phyloP scores from a whole-genome alignment of 2,113 vertebrate genomes.

The Aythya baeri region DNA sequence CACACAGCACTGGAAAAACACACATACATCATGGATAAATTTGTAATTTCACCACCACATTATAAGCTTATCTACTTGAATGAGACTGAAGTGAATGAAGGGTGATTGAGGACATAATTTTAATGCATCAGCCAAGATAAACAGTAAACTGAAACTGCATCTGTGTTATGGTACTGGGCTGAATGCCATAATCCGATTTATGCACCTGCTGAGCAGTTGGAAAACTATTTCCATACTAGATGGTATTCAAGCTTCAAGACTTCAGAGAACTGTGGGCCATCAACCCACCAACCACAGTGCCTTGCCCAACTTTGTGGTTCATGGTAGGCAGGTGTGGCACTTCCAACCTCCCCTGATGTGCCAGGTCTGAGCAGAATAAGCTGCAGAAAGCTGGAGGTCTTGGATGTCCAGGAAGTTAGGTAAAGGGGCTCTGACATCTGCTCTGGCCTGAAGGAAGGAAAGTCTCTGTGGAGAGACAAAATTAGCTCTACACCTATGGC shows the following conservation, averaged over 20 bases:
- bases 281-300: not conserved
- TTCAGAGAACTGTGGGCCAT: not conserved
- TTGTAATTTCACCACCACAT: not conserved
- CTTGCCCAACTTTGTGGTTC: not conserved
- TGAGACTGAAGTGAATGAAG: conserved; percentile 23
- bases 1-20: not conserved
- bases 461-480: not conserved
- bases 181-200: not conserved
- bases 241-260: not conserved
- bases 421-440: not conserved
- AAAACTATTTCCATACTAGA: not conserved
- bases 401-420: not conserved
- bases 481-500: not conserved
- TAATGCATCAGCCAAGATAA: conserved; percentile 27
- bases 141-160: not conserved
- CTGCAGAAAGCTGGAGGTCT: accelerated
- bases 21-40: not conserved
- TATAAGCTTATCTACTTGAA: conserved; percentile 30
- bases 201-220: not conserved
- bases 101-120: conserved; percentile 34
- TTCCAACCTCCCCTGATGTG: accelerated
- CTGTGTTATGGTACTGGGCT: conserved; percentile 3
- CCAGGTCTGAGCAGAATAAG: not conserved
- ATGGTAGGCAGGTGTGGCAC: accelerated
- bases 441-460: not conserved